Conservation (phyloP, 2,113 vertebrate species). For the Bungarus multicinctus region DNA sequence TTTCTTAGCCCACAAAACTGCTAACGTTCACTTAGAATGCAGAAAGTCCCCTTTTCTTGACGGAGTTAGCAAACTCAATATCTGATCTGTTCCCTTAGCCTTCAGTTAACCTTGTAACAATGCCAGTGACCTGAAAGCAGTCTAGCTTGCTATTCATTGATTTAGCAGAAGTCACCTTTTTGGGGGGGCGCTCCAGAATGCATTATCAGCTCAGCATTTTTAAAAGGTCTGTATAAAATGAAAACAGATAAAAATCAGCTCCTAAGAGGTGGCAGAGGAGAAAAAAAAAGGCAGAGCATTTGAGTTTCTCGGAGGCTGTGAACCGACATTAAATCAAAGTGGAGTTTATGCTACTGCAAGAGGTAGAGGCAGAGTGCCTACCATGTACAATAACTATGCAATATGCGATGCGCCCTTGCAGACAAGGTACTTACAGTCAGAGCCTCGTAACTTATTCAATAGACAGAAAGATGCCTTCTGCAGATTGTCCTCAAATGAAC, state of each 20-base stretch:
- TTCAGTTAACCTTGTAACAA: conserved; percentile 49
- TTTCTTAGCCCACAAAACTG: not conserved
- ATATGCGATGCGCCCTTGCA: not conserved
- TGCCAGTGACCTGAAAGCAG: conserved; percentile 24
- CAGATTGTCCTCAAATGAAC: no score
- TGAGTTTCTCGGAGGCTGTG: conserved; percentile 17
- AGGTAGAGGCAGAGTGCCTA: not conserved
- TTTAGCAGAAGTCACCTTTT: conserved; percentile 32
- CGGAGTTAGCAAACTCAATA: conserved; percentile 28
- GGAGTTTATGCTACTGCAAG: not conserved
- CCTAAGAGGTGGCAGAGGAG: conserved; percentile 18
- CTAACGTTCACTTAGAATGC: conserved; percentile 22
- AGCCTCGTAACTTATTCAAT: not conserved
- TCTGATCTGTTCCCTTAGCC: conserved; percentile 27
- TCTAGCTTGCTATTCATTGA: conserved; percentile 19
- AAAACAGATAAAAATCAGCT: conserved; percentile 60
- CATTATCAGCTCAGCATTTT: conserved; percentile 34
- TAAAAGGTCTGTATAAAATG: conserved; percentile 47
- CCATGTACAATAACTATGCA: not conserved
- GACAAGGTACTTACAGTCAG: not conserved
- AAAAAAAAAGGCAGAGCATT: conserved; percentile 35
- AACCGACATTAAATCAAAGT: conserved; percentile 26
- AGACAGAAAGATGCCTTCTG: not conserved
- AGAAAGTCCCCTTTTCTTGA: not conserved
- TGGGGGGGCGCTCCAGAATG: conserved; percentile 17